Evolutionary conservation across 2,888 invertebrate genomes (phyloP).

Genomic region (Pristionchus fissidentatus): DNA sequence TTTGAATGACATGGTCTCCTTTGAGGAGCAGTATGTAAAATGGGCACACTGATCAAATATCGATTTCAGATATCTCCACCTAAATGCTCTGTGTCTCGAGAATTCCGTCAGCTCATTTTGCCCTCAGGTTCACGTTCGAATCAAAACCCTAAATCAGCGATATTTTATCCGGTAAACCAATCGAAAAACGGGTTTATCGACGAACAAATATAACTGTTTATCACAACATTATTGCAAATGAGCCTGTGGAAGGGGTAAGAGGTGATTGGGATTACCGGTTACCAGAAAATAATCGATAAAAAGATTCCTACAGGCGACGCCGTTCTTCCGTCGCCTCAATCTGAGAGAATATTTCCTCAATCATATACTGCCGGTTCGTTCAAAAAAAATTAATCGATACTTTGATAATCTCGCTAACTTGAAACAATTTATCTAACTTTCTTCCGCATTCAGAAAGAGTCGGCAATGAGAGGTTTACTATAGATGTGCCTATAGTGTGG

Average conservation of each 20-base stretch:
- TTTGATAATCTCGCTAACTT: not conserved
- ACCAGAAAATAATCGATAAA: too few relatives aligned
- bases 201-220: too few relatives aligned
- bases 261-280: too few relatives aligned
- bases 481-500: not conserved
- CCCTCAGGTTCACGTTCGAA: conserved; percentile 54
- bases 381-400: too few relatives aligned
- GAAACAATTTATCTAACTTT: not conserved
- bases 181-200: too few relatives aligned
- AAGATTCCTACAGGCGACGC: not conserved
- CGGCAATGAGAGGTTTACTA: not conserved
- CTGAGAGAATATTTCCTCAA: conserved; percentile 64
- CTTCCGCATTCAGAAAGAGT: not conserved
- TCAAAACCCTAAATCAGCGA: not conserved
- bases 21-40: too few relatives aligned
- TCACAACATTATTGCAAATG: too few relatives aligned
- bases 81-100: conserved; percentile 63
- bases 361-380: conserved; percentile 56
- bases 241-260: too few relatives aligned
- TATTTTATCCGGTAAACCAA: not conserved
- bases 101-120: conserved; percentile 62
- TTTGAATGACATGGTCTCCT: too few relatives aligned
- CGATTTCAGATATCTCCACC: conserved; percentile 56
- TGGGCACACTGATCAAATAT: too few relatives aligned
- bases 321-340: conserved; percentile 55